Evolutionary conservation across 2,113 vertebrate genomes (phyloP).

Genomic region (Balaeniceps rex): DNA sequence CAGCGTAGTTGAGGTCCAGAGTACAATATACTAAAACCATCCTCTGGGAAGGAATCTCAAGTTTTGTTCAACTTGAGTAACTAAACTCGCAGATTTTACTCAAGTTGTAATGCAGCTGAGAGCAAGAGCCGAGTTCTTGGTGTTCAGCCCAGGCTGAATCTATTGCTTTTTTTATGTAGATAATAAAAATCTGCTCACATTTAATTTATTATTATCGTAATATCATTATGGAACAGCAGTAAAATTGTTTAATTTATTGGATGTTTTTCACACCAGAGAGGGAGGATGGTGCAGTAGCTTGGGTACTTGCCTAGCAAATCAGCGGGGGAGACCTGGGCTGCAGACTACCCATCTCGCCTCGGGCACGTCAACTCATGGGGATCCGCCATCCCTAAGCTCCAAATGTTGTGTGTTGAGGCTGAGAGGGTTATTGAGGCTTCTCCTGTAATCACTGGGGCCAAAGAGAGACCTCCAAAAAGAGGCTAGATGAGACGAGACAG

Average conservation of each 20-base stretch:
- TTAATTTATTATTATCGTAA: slow-evolving; percentile 66
- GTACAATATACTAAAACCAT: neutral
- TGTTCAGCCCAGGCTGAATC: slow-evolving; percentile 54
- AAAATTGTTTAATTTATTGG: slow-evolving; percentile 14
- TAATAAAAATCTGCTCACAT: slow-evolving; percentile 51
- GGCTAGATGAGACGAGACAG: neutral
- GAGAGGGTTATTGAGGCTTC: neutral
- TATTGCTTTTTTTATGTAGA: slow-evolving; percentile 27
- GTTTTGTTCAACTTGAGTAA: neutral
- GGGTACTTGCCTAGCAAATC: neutral
- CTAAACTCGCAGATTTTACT: neutral
- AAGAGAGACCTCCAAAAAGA: neutral
- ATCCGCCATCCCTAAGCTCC: neutral
- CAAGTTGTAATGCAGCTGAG: neutral
- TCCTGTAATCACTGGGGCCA: neutral
- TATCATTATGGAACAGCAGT: slow-evolving; percentile 54
- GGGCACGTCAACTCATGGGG: accelerated
- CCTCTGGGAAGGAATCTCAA: neutral
- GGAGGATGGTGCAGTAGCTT: neutral
- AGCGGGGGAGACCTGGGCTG: neutral
- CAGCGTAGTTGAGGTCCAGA: neutral
- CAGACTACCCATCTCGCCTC: neutral
- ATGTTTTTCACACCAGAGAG: slow-evolving; percentile 15
- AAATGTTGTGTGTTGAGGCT: neutral
- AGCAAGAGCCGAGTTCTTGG: slow-evolving; percentile 32